A percentile compares a stretch with the other conserved stretches of the same genome.
These are phyloP conservation scores for Argynnis bischoffii DNA, from an alignment of 2,888 invertebrate genomes.

Conservation along the genomic window DNA sequence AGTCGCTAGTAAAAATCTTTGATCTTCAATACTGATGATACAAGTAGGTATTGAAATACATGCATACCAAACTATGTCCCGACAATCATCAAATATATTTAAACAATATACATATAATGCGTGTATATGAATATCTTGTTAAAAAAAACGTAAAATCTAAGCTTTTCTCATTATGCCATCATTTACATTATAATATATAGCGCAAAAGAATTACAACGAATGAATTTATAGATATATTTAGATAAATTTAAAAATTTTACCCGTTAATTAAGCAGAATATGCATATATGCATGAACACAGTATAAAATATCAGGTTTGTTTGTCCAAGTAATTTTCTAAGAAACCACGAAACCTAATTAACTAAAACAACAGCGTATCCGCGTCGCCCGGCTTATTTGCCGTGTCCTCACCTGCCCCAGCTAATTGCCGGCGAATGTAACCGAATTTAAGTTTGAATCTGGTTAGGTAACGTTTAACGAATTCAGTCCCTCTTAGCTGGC, in stretches of 20 bases:
- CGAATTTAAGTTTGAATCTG: slow-evolving; percentile 73
- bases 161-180: no score
- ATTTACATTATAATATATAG: no score
- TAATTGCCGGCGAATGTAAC: slow-evolving; percentile 70
- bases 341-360: slow-evolving; percentile 39
- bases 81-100: no score
- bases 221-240: neutral
- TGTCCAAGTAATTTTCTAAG: slow-evolving; percentile 33
- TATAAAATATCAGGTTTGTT: slow-evolving; percentile 10
- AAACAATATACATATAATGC: no score
- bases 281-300: neutral
- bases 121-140: no score
- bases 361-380: slow-evolving; percentile 39
- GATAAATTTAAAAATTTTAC: neutral
- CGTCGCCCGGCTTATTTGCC: slow-evolving; percentile 50
- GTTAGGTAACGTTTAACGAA: slow-evolving; percentile 74
- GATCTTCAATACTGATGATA: no score
- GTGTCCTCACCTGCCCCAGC: slow-evolving; percentile 64
- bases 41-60: no score
- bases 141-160: no score
- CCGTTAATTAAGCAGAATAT: neutral
- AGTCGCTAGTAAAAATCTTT: no score
- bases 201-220: no score
- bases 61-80: no score
- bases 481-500: slow-evolving; percentile 66